Conservation (phyloP, 2,113 vertebrate species). For the Alethe diademata region DNA sequence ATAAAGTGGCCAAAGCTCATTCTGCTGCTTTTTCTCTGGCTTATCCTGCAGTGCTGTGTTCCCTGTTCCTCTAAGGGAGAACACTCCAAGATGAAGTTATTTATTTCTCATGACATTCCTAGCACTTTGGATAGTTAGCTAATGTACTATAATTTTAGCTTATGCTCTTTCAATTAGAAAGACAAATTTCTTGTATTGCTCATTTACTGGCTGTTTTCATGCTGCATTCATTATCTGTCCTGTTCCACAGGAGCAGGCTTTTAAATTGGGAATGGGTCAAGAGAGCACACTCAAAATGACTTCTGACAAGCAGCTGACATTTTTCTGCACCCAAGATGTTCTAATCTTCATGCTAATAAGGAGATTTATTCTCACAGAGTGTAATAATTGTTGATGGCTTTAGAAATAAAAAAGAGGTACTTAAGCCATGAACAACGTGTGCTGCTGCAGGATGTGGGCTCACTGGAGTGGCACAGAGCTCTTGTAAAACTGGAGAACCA, state of each 20-base stretch:
- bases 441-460: background rate
- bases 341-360: constrained; percentile 55
- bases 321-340: constrained; percentile 19
- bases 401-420: constrained; percentile 2
- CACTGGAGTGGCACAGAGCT: background rate
- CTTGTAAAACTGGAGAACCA: background rate
- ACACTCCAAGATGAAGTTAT: background rate
- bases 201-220: constrained; percentile 32
- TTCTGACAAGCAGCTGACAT: constrained; percentile 59
- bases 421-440: background rate
- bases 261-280: constrained; percentile 54
- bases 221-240: constrained; percentile 30
- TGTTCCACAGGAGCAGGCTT: constrained; percentile 10
- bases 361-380: constrained; percentile 1
- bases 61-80: background rate
- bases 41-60: background rate
- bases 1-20: background rate
- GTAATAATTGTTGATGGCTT: constrained; percentile 52
- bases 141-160: constrained; percentile 43
- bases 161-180: constrained; percentile 55
- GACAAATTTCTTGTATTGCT: constrained; percentile 46
- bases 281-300: constrained; percentile 1
- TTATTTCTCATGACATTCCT: constrained; percentile 40
- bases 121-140: constrained; percentile 21
- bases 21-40: background rate